A percentile compares a stretch with the other conserved stretches of the same genome.
These are phyloP conservation scores for Sinodicranocentrus sp. DNA, from an alignment of 2,888 invertebrate species.

Conservation along the genomic window DNA sequence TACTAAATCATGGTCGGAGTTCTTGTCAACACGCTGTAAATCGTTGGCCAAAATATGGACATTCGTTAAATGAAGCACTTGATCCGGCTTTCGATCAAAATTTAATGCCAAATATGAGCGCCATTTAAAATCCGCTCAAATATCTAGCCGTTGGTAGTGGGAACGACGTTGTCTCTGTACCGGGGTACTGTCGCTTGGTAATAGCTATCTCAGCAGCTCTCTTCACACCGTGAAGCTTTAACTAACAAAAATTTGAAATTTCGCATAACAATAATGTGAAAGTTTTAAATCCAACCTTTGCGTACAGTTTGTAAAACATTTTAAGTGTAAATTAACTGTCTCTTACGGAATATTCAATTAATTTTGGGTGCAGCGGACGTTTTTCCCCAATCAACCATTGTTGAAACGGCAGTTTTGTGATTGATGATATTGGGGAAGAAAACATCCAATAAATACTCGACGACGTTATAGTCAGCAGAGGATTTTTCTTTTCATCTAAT, in stretches of 20 bases:
- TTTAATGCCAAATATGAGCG: background rate
- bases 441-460: too few relatives aligned
- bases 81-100: background rate
- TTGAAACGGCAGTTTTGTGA: background rate
- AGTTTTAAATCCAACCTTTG: too few relatives aligned
- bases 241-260: background rate
- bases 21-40: too few relatives aligned
- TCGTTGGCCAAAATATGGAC: too few relatives aligned
- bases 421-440: too few relatives aligned
- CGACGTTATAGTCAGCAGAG: too few relatives aligned
- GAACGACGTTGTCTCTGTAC: background rate
- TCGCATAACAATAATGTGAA: too few relatives aligned
- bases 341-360: background rate
- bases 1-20: background rate
- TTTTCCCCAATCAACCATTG: conserved; percentile 6
- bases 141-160: background rate
- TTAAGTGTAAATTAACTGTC: background rate
- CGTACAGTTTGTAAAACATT: too few relatives aligned
- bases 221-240: background rate
- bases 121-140: background rate
- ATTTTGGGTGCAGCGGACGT: background rate
- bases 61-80: background rate
- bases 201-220: background rate
- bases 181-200: background rate
- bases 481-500: too few relatives aligned